Conservation (phyloP, 2,888 invertebrate species). For the Parnassius apollo region DNA sequence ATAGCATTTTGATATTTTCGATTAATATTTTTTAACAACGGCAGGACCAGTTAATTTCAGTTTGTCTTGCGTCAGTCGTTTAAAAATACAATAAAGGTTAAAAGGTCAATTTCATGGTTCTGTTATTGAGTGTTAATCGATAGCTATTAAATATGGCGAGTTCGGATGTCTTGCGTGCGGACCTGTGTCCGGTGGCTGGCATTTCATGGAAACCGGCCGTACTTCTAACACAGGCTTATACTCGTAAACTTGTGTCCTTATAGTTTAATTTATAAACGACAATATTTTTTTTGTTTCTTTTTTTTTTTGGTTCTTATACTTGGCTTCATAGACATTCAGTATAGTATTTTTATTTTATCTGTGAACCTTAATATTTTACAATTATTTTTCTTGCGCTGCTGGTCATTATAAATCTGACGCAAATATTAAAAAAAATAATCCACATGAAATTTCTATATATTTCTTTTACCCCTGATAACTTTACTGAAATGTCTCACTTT, state of each 20-base stretch:
- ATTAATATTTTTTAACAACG: too few species aligned
- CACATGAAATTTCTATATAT: too few species aligned
- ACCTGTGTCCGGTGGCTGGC: constrained; percentile 49
- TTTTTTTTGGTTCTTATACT: background rate
- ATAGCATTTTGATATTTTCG: background rate
- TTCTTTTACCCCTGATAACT: too few species aligned
- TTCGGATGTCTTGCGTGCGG: constrained; percentile 54
- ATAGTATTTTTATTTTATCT: constrained; percentile 2
- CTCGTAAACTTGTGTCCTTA: constrained; percentile 24
- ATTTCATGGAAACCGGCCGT: constrained; percentile 60
- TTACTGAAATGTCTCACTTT: too few species aligned
- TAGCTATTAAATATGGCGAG: constrained; percentile 41
- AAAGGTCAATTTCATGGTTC: constrained; percentile 31
- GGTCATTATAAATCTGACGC: too few species aligned
- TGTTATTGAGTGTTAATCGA: constrained; percentile 38
- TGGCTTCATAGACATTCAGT: constrained; percentile 7
- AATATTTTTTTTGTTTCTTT: constrained; percentile 9
- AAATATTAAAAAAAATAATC: too few species aligned
- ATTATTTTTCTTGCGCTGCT: too few species aligned
- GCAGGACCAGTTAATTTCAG: too few species aligned
- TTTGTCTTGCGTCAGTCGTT: too few species aligned
- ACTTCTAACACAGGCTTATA: constrained; percentile 40
- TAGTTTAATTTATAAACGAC: constrained; percentile 16
- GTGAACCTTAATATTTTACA: too few species aligned
- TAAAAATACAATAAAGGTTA: constrained; percentile 8